Base-by-base conservation (phyloP, 2,797 vertebrate genomes). In the Pipistrellus pygmaeus region DNA sequence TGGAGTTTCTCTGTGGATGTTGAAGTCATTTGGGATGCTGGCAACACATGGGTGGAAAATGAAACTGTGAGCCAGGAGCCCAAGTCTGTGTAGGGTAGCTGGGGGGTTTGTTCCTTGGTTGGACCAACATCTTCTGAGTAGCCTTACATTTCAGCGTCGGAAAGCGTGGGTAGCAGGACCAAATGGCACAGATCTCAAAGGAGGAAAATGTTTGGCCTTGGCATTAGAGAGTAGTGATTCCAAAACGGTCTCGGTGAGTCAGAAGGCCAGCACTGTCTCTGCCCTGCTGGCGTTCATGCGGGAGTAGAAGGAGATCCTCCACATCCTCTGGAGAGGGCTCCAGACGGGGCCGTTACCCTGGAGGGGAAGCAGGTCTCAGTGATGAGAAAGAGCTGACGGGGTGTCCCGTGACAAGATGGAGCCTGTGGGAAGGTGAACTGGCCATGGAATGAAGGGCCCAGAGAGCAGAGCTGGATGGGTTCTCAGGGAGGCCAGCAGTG, bases 1-100 rank as follows among this genome's bases (percentile, higher is more conserved):
- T 57, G 48, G 57, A 89, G 13, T 72, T 89, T 78, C 77, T 92
- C 80, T 38, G 77, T 85, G 89, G 91, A 53, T 51, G 25, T 75
- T 86, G 66, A 76, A 93, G 57, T 75, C 81, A 87, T 90, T 66
- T 15, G 6, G 27, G 81, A 84, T 80, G 35, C 51, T 92, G 57
- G 13, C 72, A 94, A 21, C 55, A 92, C 87, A 84, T 46, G 30
- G 27, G 25, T 12, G 8, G 68, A 75, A 85, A 92, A 87, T 32
- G 66, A 72, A 87, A 32, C 25, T 21, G 23, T 88, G 73, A 88
- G 15, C 60, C 71, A 69, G 66, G 60, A 90, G 6, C 71, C 77
- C 72, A 60, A 20, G 25, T 92, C 41, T 25, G 25, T 62, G 51
- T 55, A 38, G 44, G 46, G 64, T 80, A 35, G 18, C 69, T 69